Conservation (phyloP, 2,113 vertebrate genomes). For the Hippocampus comes region DNA sequence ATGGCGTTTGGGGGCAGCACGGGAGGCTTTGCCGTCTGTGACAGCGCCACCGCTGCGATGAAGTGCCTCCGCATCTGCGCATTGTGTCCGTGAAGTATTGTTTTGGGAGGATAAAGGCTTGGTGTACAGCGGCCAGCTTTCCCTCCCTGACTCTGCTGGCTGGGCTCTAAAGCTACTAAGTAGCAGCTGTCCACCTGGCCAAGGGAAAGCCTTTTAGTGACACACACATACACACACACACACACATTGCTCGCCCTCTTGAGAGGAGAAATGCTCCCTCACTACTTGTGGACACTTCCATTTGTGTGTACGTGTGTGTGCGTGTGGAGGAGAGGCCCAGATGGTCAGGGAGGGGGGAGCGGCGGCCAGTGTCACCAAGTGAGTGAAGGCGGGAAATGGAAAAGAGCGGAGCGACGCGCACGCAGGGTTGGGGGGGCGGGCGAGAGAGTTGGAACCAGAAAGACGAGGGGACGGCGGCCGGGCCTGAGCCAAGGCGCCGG, state of each 20-base stretch:
- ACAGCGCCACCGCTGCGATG: too few species aligned
- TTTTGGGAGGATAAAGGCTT: slow-evolving; percentile 47
- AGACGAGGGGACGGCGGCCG: slow-evolving; percentile 47
- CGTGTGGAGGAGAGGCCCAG: slow-evolving; percentile 56
- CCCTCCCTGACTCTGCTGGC: slow-evolving; percentile 61
- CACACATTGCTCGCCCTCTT: slow-evolving; percentile 45
- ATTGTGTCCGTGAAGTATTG: slow-evolving; percentile 14
- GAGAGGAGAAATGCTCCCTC: slow-evolving; percentile 48
- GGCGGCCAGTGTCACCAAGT: slow-evolving; percentile 62
- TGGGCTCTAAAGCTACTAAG: slow-evolving; percentile 65
- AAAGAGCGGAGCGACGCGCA: slow-evolving; percentile 42
- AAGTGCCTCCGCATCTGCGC: background rate
- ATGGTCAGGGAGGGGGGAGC: slow-evolving; percentile 66
- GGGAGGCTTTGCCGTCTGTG: too few species aligned
- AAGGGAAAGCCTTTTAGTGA: slow-evolving; percentile 58
- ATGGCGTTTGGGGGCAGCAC: background rate
- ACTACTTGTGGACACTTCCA: slow-evolving; percentile 10
- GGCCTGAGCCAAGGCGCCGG: slow-evolving; percentile 10
- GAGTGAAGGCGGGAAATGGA: slow-evolving; percentile 26
- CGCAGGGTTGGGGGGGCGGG: slow-evolving; percentile 22
- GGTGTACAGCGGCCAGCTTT: slow-evolving; percentile 50
- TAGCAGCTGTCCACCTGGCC: slow-evolving; percentile 77
- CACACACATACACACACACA: slow-evolving; percentile 23
- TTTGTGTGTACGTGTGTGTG: slow-evolving; percentile 10
- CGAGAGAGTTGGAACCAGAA: slow-evolving; percentile 43